Evolutionary conservation across 1,140 invertebrate species (phyloP).

Genomic region (Copidosoma floridanum): DNA sequence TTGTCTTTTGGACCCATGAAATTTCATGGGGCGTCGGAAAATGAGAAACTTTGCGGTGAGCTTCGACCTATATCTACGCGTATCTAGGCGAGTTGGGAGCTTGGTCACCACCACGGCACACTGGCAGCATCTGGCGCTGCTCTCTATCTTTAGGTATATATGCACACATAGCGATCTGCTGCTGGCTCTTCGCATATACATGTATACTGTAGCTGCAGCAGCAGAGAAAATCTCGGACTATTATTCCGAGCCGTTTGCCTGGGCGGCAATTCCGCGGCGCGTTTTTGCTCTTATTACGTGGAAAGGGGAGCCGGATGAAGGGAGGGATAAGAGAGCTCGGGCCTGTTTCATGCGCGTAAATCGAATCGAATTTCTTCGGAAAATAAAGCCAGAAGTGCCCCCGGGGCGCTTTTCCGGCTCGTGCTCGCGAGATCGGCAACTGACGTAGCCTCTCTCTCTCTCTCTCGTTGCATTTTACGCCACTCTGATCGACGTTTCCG

Average conservation of each 20-base stretch:
- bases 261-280: conserved; percentile 16
- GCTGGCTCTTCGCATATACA: background rate
- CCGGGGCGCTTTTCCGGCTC: conserved; percentile 16
- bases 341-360: conserved; percentile 27
- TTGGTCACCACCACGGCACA: background rate
- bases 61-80: background rate
- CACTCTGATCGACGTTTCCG: too few species aligned
- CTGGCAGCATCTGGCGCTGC: background rate
- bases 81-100: background rate
- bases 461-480: too few species aligned
- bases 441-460: too few species aligned
- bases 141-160: background rate
- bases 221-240: conserved; percentile 20
- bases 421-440: too few species aligned
- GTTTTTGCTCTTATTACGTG: conserved; percentile 21
- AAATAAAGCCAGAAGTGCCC: conserved; percentile 27
- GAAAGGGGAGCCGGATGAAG: background rate
- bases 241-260: conserved; percentile 25
- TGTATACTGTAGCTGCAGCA: background rate
- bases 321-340: background rate
- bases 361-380: conserved; percentile 29
- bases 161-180: too few species aligned
- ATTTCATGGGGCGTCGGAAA: conserved; percentile 1
- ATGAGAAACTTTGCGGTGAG: background rate
- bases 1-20: too few species aligned